Evolutionary conservation across 2,797 vertebrate genomes (phyloP).

Genomic region (Erithacus rubecula): DNA sequence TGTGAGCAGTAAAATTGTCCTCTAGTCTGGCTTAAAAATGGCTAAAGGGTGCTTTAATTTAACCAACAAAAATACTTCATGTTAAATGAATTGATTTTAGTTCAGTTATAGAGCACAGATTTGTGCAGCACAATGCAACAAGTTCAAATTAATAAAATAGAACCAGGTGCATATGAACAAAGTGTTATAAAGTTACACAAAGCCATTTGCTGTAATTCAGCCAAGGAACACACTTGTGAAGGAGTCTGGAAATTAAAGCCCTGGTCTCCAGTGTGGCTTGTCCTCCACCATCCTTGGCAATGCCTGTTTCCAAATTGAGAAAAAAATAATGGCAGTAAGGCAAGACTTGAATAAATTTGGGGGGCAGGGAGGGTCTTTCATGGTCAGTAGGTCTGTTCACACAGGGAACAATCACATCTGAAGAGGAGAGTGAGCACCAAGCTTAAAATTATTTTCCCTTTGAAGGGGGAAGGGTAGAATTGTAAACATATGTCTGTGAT

Average conservation of each 20-base stretch:
- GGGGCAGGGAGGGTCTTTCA: background rate
- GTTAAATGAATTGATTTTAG: background rate
- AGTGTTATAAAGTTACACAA: background rate
- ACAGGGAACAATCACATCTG: background rate
- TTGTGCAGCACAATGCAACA: background rate
- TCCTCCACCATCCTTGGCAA: background rate
- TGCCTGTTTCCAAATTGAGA: background rate
- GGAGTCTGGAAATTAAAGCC: background rate
- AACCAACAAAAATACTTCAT: background rate
- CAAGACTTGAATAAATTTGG: background rate
- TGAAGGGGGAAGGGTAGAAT: conserved; percentile 40
- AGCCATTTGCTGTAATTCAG: background rate
- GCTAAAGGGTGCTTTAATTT: background rate
- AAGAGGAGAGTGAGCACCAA: background rate
- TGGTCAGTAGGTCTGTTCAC: background rate
- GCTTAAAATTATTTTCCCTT: conserved; percentile 44
- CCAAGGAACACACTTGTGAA: background rate
- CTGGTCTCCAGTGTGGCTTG: background rate
- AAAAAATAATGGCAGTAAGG: background rate
- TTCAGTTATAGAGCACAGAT: background rate
- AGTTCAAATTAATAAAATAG: background rate
- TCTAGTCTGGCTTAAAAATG: background rate
- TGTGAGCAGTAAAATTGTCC: background rate
- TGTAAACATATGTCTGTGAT: conserved; percentile 61
- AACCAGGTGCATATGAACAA: background rate